Evolutionary conservation across 2,888 invertebrate species (phyloP).

Genomic region (Chaetoderma sp.): DNA sequence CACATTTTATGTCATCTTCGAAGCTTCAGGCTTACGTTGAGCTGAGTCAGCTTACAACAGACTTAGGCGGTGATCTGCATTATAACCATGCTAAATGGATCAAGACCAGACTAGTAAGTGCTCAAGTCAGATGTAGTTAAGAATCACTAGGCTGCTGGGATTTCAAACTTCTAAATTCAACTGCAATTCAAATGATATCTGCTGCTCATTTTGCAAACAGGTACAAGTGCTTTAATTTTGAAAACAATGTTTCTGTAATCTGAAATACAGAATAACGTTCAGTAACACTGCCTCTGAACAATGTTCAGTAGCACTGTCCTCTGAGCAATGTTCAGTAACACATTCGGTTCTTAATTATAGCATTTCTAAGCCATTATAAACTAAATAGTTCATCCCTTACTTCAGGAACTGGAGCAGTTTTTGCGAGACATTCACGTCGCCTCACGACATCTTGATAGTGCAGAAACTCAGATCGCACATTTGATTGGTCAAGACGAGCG

Average conservation of each 20-base stretch:
- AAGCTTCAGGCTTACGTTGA: conserved; percentile 80
- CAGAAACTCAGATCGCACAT: conserved; percentile 73
- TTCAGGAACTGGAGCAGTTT: conserved; percentile 79
- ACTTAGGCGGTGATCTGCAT: conserved; percentile 79
- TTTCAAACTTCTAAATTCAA: too few relatives aligned
- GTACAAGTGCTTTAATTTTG: too few relatives aligned
- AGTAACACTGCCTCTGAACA: too few relatives aligned
- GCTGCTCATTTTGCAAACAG: too few relatives aligned
- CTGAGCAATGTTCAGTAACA: too few relatives aligned
- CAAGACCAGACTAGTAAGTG: conserved; percentile 79
- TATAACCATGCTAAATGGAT: conserved; percentile 84
- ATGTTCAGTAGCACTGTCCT: too few relatives aligned
- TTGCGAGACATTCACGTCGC: conserved; percentile 75
- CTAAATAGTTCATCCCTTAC: too few relatives aligned
- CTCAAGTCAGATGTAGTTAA: neutral
- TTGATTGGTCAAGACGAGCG: conserved; percentile 72
- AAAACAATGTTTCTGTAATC: too few relatives aligned
- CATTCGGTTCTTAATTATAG: too few relatives aligned
- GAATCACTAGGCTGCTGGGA: neutral
- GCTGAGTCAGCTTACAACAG: conserved; percentile 78
- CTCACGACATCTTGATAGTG: conserved; percentile 75
- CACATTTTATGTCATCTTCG: conserved; percentile 78
- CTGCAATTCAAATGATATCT: too few relatives aligned
- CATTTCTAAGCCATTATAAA: too few relatives aligned
- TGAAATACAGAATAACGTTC: too few relatives aligned